Evolutionary conservation across 2,888 invertebrate species (phyloP).

Genomic region (Glyphotaelius pellucidus): DNA sequence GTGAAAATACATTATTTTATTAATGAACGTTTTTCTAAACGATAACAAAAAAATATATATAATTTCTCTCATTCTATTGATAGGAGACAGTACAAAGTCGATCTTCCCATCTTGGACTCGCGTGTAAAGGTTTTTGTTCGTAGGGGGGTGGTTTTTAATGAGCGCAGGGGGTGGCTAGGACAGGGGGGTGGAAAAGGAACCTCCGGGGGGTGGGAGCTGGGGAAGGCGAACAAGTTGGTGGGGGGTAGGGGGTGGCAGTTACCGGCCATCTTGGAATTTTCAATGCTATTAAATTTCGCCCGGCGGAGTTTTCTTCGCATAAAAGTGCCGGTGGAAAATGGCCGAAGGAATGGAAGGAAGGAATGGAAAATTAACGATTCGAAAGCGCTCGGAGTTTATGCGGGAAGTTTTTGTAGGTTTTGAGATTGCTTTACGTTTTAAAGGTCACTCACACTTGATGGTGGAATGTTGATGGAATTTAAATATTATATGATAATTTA

Average conservation of each 20-base stretch:
- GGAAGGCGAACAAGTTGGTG: slow-evolving; percentile 34
- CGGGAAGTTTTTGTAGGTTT: not conserved
- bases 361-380: not conserved
- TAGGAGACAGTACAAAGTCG: slow-evolving; percentile 44
- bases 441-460: not conserved
- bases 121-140: slow-evolving; percentile 50
- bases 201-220: not conserved
- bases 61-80: slow-evolving; percentile 14
- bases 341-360: not conserved
- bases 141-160: slow-evolving; percentile 44
- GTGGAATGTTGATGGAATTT: no score
- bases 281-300: slow-evolving; percentile 66
- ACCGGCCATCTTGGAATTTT: slow-evolving; percentile 66
- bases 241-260: slow-evolving; percentile 25
- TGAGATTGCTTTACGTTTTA: not conserved
- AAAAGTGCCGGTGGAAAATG: slow-evolving; percentile 30
- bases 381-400: not conserved
- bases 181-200: slow-evolving; percentile 31
- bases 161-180: slow-evolving; percentile 49
- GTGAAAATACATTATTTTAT: no score
- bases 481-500: no score
- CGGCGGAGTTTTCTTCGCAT: slow-evolving; percentile 51
- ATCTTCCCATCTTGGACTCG: slow-evolving; percentile 37
- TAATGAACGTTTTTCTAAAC: no score
- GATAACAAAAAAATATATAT: not conserved